Evolutionary conservation across 2,113 vertebrate genomes (phyloP).

Genomic region (Dicrurus megarhynchus): DNA sequence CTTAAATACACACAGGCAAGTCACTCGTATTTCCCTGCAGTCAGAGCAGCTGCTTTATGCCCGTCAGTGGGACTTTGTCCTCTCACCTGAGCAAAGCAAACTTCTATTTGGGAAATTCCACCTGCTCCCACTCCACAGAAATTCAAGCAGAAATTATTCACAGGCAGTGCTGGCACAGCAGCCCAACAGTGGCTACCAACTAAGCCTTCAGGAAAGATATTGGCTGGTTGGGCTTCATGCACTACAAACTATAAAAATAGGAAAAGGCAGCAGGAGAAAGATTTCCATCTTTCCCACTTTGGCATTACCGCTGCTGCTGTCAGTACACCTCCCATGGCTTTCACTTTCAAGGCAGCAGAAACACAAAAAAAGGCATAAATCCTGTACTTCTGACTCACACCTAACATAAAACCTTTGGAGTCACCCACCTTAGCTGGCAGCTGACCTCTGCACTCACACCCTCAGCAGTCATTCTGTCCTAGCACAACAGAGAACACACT

Average conservation of each 20-base stretch:
- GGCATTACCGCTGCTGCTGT: background rate
- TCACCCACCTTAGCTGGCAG: background rate
- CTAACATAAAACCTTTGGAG: background rate
- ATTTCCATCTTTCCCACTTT: background rate
- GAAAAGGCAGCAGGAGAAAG: background rate
- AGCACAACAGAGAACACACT: background rate
- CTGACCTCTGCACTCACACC: background rate
- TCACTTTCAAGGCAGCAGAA: background rate
- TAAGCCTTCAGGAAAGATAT: background rate
- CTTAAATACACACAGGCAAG: background rate
- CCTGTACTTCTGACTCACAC: background rate
- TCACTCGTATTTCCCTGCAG: background rate
- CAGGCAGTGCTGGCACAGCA: background rate
- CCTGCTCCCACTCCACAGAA: background rate
- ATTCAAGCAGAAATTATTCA: background rate
- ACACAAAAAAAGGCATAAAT: background rate
- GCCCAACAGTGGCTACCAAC: background rate
- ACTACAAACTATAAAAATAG: background rate
- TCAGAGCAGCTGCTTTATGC: background rate
- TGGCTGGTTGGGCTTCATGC: background rate
- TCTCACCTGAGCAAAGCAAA: background rate
- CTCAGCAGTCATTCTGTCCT: background rate
- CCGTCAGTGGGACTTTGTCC: background rate
- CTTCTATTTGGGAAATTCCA: background rate
- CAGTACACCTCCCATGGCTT: background rate